phyloP scores from a whole-genome alignment of 1,140 invertebrate species.

The Pseudomyrmex gracilis region DNA sequence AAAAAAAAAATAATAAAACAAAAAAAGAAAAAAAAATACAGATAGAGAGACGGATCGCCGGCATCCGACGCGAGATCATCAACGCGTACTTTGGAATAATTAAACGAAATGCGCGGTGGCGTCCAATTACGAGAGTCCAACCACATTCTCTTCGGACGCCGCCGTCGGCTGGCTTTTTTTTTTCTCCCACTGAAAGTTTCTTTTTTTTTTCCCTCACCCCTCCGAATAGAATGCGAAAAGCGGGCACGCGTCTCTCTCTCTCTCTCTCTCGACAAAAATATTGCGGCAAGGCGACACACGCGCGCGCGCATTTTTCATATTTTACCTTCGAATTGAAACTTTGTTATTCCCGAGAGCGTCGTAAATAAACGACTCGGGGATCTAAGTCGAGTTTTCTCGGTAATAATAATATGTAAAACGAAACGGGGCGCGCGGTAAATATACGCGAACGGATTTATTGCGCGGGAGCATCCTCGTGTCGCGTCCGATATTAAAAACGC shows the following conservation, averaged over 20 bases:
- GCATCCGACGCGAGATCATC: background rate
- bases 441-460: conserved; percentile 42
- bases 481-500: conserved; percentile 52
- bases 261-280: no score
- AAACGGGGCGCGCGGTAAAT: conserved; percentile 10
- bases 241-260: no score
- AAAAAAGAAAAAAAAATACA: no score
- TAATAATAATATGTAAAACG: conserved; percentile 54
- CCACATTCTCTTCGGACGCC: no score
- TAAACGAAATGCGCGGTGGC: background rate
- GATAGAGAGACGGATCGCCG: no score
- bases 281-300: background rate
- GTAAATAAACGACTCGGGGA: conserved; percentile 51
- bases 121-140: conserved; percentile 12
- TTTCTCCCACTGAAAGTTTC: no score
- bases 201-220: no score
- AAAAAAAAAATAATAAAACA: no score
- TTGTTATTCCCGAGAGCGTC: conserved; percentile 50
- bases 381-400: conserved; percentile 22
- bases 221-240: no score
- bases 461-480: conserved; percentile 23
- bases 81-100: background rate
- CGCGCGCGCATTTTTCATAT: background rate
- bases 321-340: conserved; percentile 8
- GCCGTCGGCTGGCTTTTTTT: no score